Conservation (phyloP, 2,888 invertebrate species). For the Morpho deidamia region DNA sequence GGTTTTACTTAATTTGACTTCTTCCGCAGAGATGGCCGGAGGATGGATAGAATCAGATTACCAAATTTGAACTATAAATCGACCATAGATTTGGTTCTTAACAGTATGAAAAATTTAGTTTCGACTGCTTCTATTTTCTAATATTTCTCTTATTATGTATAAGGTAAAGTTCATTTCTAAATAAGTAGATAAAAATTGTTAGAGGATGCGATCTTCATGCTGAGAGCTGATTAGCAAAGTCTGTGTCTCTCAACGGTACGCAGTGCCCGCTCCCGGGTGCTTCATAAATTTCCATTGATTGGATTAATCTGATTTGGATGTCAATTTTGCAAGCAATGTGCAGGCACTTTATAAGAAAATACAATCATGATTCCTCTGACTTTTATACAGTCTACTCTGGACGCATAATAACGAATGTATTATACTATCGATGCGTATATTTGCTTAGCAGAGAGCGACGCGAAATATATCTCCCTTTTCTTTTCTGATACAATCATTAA, state of each 20-base stretch:
- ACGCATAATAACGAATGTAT: slow-evolving; percentile 61
- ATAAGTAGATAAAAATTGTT: slow-evolving; percentile 35
- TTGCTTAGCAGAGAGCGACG: slow-evolving; percentile 40
- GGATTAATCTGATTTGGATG: slow-evolving; percentile 79
- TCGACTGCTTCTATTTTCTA: no score
- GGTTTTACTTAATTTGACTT: no score
- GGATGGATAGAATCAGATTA: no score
- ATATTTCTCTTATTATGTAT: no score
- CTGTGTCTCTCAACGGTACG: slow-evolving; percentile 60
- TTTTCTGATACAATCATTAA: slow-evolving; percentile 50
- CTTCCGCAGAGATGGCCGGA: no score
- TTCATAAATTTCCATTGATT: slow-evolving; percentile 79
- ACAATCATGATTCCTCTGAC: slow-evolving; percentile 53
- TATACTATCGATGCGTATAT: slow-evolving; percentile 39
- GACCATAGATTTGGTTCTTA: no score
- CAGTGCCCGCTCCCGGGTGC: slow-evolving; percentile 54
- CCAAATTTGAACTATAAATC: no score
- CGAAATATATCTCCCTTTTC: slow-evolving; percentile 34
- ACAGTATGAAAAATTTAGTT: no score
- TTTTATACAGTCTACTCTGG: slow-evolving; percentile 49
- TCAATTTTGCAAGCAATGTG: slow-evolving; percentile 72
- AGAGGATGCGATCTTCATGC: slow-evolving; percentile 32
- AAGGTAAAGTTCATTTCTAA: slow-evolving; percentile 5
- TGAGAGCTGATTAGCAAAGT: slow-evolving; percentile 62
- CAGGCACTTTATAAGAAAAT: slow-evolving; percentile 67